Conservation (phyloP, 2,797 vertebrate species). For the Leucoraja ocellata region DNA sequence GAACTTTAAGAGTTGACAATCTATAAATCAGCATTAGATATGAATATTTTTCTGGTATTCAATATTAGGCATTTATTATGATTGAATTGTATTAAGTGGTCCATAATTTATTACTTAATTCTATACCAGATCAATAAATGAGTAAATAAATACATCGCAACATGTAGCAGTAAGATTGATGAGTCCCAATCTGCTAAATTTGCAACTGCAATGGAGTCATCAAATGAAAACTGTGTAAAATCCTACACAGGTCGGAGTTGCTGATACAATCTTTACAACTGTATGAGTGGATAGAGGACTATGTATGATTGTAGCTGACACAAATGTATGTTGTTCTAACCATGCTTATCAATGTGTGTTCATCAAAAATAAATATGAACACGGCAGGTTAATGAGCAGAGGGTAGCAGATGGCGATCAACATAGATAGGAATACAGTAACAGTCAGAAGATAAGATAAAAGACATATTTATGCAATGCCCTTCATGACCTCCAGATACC, state of each 20-base stretch:
- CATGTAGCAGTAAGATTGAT: not conserved
- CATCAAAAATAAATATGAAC: not conserved
- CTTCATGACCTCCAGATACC: not conserved
- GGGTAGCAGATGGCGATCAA: not conserved
- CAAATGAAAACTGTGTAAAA: not conserved
- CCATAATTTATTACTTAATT: conserved; percentile 7
- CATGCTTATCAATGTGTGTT: not conserved
- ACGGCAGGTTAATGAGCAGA: not conserved
- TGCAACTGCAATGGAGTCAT: not conserved
- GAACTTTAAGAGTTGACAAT: not conserved
- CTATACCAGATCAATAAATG: not conserved
- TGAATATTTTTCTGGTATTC: not conserved
- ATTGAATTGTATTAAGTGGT: not conserved
- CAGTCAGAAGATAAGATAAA: not conserved
- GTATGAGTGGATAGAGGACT: not conserved
- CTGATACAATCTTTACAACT: not conserved
- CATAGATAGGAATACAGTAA: not conserved
- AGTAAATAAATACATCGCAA: not conserved
- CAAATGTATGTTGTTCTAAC: not conserved
- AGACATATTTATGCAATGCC: not conserved
- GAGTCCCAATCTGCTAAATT: not conserved
- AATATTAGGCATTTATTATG: not conserved
- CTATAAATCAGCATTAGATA: not conserved
- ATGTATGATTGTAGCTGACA: not conserved
- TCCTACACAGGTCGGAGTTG: not conserved